Evolutionary conservation across 2,888 invertebrate genomes (phyloP).

Genomic region (Dolichopus griseipennis): DNA sequence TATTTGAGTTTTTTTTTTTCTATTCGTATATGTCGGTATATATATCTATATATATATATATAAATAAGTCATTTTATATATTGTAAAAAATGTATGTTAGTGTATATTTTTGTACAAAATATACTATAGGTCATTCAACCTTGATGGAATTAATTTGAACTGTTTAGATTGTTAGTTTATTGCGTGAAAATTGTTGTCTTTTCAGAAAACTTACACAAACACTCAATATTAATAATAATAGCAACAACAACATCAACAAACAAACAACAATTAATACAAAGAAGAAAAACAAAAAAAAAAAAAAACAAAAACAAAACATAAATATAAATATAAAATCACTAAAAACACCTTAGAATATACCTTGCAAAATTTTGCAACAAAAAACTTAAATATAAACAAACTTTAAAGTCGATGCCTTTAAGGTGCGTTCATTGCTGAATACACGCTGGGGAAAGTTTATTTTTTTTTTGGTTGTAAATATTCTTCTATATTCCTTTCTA

Average conservation of each 20-base stretch:
- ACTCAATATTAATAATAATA: neutral
- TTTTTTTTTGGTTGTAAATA: neutral
- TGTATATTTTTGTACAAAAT: neutral
- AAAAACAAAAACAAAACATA: too few species aligned
- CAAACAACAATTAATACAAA: too few species aligned
- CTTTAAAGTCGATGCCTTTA: neutral
- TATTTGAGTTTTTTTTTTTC: neutral
- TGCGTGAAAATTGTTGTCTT: constrained; percentile 3
- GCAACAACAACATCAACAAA: neutral
- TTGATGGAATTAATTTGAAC: neutral
- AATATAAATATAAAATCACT: neutral
- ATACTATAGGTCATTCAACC: neutral
- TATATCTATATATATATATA: neutral
- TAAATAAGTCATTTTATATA: too few species aligned
- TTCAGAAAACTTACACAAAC: neutral
- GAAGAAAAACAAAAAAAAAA: too few species aligned
- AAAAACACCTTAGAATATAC: neutral
- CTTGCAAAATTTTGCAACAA: neutral
- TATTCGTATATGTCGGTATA: too few species aligned
- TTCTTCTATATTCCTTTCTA: neutral
- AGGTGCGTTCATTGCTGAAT: neutral
- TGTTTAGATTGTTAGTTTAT: neutral
- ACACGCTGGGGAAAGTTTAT: neutral
- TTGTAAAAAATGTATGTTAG: too few species aligned
- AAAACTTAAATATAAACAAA: neutral